These are phyloP conservation scores for Heterotilapia buettikoferi DNA, from an alignment of 2,113 vertebrate species.

Conservation along the genomic window DNA sequence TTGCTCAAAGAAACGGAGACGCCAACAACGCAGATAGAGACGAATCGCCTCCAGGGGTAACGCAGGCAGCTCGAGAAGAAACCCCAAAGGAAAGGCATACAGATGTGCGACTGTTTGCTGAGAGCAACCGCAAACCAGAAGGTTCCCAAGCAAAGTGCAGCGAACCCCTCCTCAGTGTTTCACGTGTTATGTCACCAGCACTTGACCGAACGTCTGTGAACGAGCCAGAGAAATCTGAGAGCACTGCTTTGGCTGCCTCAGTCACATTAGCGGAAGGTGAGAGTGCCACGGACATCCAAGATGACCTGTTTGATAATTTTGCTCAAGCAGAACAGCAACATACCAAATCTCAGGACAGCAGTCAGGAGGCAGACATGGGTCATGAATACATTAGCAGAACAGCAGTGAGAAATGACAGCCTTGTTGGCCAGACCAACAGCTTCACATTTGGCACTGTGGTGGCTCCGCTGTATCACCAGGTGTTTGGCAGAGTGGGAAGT, in stretches of 20 bases:
- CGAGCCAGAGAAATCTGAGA: slow-evolving; percentile 5
- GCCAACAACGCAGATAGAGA: background rate
- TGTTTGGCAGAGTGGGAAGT: slow-evolving; percentile 39
- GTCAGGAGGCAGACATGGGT: background rate
- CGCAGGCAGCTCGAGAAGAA: background rate
- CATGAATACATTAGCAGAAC: background rate
- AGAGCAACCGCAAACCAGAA: background rate
- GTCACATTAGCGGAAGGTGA: background rate
- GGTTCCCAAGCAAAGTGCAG: background rate
- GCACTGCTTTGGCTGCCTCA: background rate
- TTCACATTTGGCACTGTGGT: slow-evolving; percentile 58
- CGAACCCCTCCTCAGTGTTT: background rate
- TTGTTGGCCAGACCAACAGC: background rate
- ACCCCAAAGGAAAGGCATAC: background rate
- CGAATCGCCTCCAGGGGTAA: background rate
- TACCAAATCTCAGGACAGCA: background rate
- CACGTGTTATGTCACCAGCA: background rate
- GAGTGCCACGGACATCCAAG: background rate
- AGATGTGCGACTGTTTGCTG: background rate
- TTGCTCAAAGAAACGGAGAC: slow-evolving; percentile 21
- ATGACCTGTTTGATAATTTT: background rate
- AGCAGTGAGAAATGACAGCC: background rate
- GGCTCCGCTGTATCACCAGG: slow-evolving; percentile 58
- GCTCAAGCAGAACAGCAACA: background rate
- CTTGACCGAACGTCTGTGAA: background rate